These are phyloP conservation scores for Drosophila robusta DNA, from an alignment of 2,888 invertebrate genomes.

Conservation along the genomic window DNA sequence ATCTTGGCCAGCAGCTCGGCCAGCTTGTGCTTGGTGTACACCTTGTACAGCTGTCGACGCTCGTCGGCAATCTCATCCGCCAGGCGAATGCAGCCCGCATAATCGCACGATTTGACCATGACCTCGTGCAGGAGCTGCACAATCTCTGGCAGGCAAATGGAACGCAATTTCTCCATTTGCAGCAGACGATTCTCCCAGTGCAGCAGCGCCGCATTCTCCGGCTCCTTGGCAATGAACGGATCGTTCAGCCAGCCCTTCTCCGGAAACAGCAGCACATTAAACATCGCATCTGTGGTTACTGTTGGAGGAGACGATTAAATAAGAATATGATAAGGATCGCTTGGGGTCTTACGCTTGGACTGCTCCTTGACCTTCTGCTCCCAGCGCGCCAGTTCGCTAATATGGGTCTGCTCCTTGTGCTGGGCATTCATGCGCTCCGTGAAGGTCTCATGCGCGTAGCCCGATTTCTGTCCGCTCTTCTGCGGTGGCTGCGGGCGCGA, in stretches of 20 bases:
- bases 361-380: slow-evolving; percentile 89
- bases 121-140: slow-evolving; percentile 92
- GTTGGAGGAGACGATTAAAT: slow-evolving; percentile 49
- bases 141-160: slow-evolving; percentile 94
- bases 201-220: slow-evolving; percentile 85
- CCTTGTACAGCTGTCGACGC: slow-evolving; percentile 91
- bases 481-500: slow-evolving; percentile 91
- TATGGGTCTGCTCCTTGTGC: slow-evolving; percentile 92
- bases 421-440: slow-evolving; percentile 95
- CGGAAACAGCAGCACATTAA: slow-evolving; percentile 94
- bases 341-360: slow-evolving; percentile 86
- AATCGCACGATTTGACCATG: slow-evolving; percentile 90
- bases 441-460: slow-evolving; percentile 88
- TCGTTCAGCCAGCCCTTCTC: slow-evolving; percentile 96
- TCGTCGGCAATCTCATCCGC: slow-evolving; percentile 93
- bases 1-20: slow-evolving; percentile 91
- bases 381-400: slow-evolving; percentile 92
- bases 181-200: slow-evolving; percentile 86
- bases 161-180: slow-evolving; percentile 91
- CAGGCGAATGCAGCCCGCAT: slow-evolving; percentile 91
- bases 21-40: slow-evolving; percentile 91
- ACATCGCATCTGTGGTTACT: slow-evolving; percentile 92
- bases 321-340: no score
- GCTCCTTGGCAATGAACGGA: slow-evolving; percentile 86
- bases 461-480: slow-evolving; percentile 83